Evolutionary conservation across 2,888 invertebrate genomes (phyloP).

Genomic region (Eupithecia centaureata): DNA sequence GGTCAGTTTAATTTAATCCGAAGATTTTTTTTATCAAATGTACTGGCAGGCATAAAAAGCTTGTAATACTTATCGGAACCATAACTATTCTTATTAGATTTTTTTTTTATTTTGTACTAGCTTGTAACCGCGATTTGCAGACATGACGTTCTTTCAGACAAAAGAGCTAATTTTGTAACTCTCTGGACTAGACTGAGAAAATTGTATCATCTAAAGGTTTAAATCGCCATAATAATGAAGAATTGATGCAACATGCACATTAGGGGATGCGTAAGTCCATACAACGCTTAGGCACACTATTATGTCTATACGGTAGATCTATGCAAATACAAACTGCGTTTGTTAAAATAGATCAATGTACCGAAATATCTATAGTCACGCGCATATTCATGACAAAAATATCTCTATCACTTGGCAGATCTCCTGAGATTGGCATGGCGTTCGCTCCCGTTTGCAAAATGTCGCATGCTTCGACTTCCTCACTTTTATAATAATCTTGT

Average conservation of each 20-base stretch:
- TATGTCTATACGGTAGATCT: constrained; percentile 48
- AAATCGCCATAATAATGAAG: not conserved
- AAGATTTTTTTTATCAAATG: no score
- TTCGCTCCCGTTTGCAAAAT: constrained; percentile 56
- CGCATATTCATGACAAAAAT: constrained; percentile 75
- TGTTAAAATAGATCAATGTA: constrained; percentile 65
- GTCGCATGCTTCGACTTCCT: constrained; percentile 57
- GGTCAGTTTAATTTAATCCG: no score
- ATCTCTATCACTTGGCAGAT: constrained; percentile 79
- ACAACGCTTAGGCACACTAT: not conserved
- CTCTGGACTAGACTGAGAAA: not conserved
- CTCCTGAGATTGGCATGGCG: constrained; percentile 53
- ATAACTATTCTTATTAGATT: no score
- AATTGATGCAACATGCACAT: no score
- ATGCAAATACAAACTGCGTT: constrained; percentile 60
- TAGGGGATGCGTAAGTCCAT: no score
- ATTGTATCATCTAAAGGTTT: not conserved
- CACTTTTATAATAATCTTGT: not conserved
- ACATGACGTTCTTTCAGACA: not conserved
- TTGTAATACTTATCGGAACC: no score
- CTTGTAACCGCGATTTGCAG: no score
- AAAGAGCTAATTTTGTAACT: not conserved
- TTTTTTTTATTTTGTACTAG: no score
- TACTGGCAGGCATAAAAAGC: no score
- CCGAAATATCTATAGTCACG: constrained; percentile 76